A percentile compares a stretch with the other conserved stretches of the same genome.
These are phyloP conservation scores for Pantherophis vulpinus DNA, from an alignment of 2,797 vertebrate genomes.

Conservation along the genomic window DNA sequence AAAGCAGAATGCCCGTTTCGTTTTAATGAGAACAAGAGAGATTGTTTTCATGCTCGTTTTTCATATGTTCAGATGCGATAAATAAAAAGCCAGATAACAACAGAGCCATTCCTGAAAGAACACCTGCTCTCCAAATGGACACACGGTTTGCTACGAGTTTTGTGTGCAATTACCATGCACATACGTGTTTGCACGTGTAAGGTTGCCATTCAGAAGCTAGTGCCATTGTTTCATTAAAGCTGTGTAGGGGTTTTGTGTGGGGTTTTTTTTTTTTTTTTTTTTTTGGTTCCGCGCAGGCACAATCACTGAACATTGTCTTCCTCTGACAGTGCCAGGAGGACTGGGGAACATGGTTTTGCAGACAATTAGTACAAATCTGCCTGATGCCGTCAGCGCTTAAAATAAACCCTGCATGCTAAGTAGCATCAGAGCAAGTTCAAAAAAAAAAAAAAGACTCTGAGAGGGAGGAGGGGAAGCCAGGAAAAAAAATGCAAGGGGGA, in stretches of 20 bases:
- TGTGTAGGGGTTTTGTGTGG: no score
- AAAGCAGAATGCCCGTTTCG: not conserved
- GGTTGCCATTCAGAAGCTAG: slow-evolving; percentile 33
- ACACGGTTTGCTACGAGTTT: not conserved
- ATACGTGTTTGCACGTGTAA: not conserved
- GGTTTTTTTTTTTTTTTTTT: slow-evolving; percentile 20
- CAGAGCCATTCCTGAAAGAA: slow-evolving; percentile 49
- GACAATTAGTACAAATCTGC: slow-evolving; percentile 68
- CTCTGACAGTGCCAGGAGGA: slow-evolving; percentile 61
- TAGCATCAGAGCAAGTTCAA: slow-evolving; percentile 58
- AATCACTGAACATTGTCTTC: slow-evolving; percentile 68
- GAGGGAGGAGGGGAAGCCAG: not conserved
- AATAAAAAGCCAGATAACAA: slow-evolving; percentile 41
- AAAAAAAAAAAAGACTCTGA: slow-evolving; percentile 33
- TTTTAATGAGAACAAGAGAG: slow-evolving; percentile 1
- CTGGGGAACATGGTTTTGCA: slow-evolving; percentile 54
- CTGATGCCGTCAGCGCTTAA: slow-evolving; percentile 67
- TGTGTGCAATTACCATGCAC: not conserved
- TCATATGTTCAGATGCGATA: slow-evolving; percentile 29
- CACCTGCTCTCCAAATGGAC: slow-evolving; percentile 58
- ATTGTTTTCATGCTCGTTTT: not conserved
- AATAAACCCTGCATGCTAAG: slow-evolving; percentile 67
- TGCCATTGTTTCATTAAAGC: slow-evolving; percentile 64
- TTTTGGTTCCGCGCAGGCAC: slow-evolving; percentile 61
- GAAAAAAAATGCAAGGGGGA: not conserved